phyloP scores from a whole-genome alignment of 2,113 vertebrate genomes.

The Phalacrocorax carbo region DNA sequence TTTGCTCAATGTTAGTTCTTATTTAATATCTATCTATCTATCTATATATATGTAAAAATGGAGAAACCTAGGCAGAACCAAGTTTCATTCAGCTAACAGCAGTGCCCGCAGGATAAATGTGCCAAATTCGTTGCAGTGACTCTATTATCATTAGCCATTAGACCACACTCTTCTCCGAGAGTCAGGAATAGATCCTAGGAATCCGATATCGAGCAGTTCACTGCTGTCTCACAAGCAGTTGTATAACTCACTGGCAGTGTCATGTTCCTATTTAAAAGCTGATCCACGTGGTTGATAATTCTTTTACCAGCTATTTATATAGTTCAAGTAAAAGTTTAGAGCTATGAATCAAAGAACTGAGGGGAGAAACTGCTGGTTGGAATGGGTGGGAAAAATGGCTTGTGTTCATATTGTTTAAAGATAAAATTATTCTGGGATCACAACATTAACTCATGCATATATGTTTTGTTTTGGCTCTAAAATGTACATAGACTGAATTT shows the following conservation, averaged over 20 bases:
- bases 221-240: slow-evolving; percentile 18
- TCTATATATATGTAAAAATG: not conserved
- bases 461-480: not conserved
- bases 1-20: not conserved
- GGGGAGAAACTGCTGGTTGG: not conserved
- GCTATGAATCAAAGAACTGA: not conserved
- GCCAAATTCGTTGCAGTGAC: not conserved
- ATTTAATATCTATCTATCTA: not conserved
- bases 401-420: not conserved
- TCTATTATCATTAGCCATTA: not conserved
- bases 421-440: not conserved
- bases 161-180: not conserved
- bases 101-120: not conserved
- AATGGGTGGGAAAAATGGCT: not conserved
- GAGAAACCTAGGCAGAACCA: not conserved
- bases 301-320: slow-evolving; percentile 43
- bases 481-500: not conserved
- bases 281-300: not conserved
- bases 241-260: slow-evolving; percentile 35
- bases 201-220: not conserved
- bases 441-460: not conserved
- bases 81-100: not conserved
- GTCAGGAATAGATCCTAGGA: slow-evolving; percentile 54
- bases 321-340: slow-evolving; percentile 39
- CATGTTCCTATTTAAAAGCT: slow-evolving; percentile 55